Evolutionary conservation across 2,797 vertebrate species (phyloP), one percentile per base, ranked within the genome.

Genomic region (Carapus acus): DNA sequence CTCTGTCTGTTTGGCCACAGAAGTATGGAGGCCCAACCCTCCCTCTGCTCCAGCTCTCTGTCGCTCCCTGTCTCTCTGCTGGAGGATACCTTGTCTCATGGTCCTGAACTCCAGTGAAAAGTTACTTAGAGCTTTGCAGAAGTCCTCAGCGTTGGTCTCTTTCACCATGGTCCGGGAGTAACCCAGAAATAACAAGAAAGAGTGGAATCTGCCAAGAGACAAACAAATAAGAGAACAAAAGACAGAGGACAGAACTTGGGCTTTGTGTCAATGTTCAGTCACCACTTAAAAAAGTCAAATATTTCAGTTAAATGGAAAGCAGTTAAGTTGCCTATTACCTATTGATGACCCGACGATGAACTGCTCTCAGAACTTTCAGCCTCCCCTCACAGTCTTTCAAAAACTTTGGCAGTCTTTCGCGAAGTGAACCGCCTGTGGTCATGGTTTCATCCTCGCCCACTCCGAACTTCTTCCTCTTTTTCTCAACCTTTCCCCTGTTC

Each of bases 161-260:
- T 69, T 79, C 43, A 81, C 85, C 78, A 83, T 79, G 0, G 73
- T 23, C 8, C 55, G 71, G 1, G 87, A 87, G 71, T 90, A 90
- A n/a, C 89, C 89, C 1, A 90, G 73, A 62, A 88, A 90, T 14
- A 90, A 53, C 29, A 90, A 86, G 78, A 90, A 90, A 1, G 86
- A 85, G 76, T 90, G 87, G 76, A 89, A 90, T 68, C 89, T 90
- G 57, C 2, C 58, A 7, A 24, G 20, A 11, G 36, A 15, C 27
- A 50, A 5, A 19, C 1, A 0, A 23, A 27, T 1, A 49, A 6
- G 16, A 22, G n/a, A 2, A 41, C 8, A 55, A 13, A 24, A 33
- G 37, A 3, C 4, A 36, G 8, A n/a, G 16, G 23, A 36, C 19
- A 22, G 13, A 36, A 36, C 18, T 22, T 49, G 24, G 24, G 4